Evolutionary conservation across 2,113 vertebrate species (phyloP), one percentile per base, ranked within the genome.

Genomic region (Hippotragus niger): DNA sequence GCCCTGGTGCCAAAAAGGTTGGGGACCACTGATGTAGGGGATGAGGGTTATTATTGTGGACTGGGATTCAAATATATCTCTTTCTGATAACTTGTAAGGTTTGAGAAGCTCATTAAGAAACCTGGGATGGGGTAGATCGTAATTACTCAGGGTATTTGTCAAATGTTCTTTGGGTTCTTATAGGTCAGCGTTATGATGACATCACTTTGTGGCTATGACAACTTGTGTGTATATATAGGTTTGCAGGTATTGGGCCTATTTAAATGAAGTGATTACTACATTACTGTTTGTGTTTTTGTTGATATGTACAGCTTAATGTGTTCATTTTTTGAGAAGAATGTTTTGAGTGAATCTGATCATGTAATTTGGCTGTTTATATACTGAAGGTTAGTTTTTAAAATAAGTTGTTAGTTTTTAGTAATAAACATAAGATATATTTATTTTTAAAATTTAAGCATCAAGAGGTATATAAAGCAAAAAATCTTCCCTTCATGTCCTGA

Each of bases 321-420:
- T 96, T 96, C 82, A 31, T 89, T 84, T 95, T 86, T 86, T 55
- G 60, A 62, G 45, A 60, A 52, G 43, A 96, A 67, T 92, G 15
- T 93, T 92, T 87, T 36, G 5, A 57, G 76, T 97, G 27, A 25
- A 50, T 91, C 90, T 97, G 11, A 25, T 96, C 33, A 36, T 74
- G 36, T 91, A 92, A 90, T 95, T 80, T 96, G 27, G 88, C 25
- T 15, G 45, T 93, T 96, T 91, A 91, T 85, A 93, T 90, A 84
- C 29, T 21, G 31, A 60, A 88, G 40, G 14, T 90, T 92, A 76
- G 64, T 55, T 91, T 93, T 71, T 23, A 13, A 84, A 83, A 43
- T 67, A 88, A 50, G 13, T 95, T 55, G 6, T 78, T 95, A 80
- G 57, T 97, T 96, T 95, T 93, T 93, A 90, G 43, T 91, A 90